Base-by-base conservation (phyloP, 2,113 vertebrate genomes). In the Cyrtonyx montezumae region DNA sequence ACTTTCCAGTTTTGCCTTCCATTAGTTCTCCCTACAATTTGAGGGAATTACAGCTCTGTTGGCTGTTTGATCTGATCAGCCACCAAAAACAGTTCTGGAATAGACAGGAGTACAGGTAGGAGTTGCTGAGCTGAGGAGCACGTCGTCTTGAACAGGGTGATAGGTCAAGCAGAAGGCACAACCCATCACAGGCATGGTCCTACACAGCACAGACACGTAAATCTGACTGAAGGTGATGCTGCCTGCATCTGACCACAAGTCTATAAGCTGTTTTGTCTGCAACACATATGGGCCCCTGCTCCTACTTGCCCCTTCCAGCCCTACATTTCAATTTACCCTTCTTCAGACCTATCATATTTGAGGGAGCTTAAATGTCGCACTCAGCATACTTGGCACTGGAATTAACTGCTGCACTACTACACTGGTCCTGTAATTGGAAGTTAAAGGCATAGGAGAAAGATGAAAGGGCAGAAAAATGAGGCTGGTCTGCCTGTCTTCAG, bases 191-290 rank as follows among this genome's bases (percentile, higher is more conserved):
- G 14, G 8, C 14, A 34, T 10, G 34, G 13, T 14, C 71, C 51
- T 2, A 0, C 20, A 36, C 11, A 62, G 45, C 25, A 48, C 1
- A 51, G 6, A 8, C 56, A 32, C 0, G 0, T 19, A 61, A 14
- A 40, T 40, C 20, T 69, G 63, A 9, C 18, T 20, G 59, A 83
- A 15, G 13, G 1, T 11, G 18, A 11, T 53, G 48, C 36, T 81
- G 28, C 4, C 1, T 48, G 10, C 8, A 68, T 30, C 26, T 58
- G 16, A 42, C 43, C 84, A 17, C 19, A 56, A 2, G 8, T 20
- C 45, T 0, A 1, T 21, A 66, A 66, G 49, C 2, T 26, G 13
- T 55, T 42, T 42, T 42, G 51, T 55, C 69, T 55, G 51, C 19
- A 46, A 7, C 4, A 22, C 8, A 5, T 9, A 36, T 1, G 1